These are phyloP conservation scores for Caenorhabditis angaria DNA, from an alignment of 2,888 invertebrate genomes.

Conservation along the genomic window DNA sequence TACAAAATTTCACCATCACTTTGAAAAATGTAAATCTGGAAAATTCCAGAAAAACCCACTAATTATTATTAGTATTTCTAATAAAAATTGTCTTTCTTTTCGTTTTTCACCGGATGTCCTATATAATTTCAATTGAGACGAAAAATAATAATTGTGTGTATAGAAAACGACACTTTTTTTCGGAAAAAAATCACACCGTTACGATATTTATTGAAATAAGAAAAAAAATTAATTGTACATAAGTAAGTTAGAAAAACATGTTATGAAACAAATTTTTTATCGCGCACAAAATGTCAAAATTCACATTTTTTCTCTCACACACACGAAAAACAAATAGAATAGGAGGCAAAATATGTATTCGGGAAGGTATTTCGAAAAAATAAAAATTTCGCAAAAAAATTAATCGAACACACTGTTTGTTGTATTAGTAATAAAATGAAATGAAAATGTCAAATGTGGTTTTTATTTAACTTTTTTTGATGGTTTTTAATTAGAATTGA, in stretches of 20 bases:
- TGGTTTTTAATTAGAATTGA: not conserved
- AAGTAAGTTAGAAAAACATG: not conserved
- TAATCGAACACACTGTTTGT: not conserved
- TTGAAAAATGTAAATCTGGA: not conserved
- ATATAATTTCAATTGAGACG: not conserved
- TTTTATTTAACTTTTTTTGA: not conserved
- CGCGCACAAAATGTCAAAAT: not conserved
- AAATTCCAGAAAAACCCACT: not conserved
- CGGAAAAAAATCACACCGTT: too few species aligned
- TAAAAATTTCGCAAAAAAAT: not conserved
- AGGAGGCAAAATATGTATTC: not conserved
- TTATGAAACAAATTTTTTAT: not conserved
- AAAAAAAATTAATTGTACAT: too few species aligned
- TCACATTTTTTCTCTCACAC: not conserved
- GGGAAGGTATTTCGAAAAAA: not conserved
- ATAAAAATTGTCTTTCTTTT: too few species aligned
- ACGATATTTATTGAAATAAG: too few species aligned
- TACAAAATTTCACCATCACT: not conserved
- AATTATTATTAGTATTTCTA: not conserved
- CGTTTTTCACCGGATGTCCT: conserved; percentile 1
- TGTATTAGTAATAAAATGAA: not conserved
- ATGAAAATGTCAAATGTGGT: not conserved
- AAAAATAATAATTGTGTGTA: not conserved
- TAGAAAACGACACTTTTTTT: not conserved
- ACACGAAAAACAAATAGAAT: not conserved